Evolutionary conservation across 1,140 invertebrate species (phyloP), one percentile per base, ranked within the genome.

Genomic region (Aphaenogaster ashmeadi): DNA sequence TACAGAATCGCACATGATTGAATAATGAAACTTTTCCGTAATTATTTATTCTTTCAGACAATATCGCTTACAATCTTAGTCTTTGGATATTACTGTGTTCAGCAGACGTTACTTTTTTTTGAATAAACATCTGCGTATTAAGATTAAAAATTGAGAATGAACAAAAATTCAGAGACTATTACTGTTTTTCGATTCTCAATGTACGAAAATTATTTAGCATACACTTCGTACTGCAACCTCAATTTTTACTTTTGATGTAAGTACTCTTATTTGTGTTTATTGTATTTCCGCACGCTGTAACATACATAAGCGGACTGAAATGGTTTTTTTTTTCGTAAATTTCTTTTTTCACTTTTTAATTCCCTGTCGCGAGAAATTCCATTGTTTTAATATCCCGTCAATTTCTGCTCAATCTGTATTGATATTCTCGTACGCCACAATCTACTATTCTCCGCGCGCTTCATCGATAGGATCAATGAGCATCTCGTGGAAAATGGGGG

Each of bases 381-480:
- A 58, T 47, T 36, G 13, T 52, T 66, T 66, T 47, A 52, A 79
- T 79, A 66, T 66, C 21, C 6, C 11, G 3, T 33, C 38, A 60
- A 77, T 60, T 27, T 18, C 9, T 8, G 4, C 15, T 50, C 2
- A 47, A 79, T 52, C n/a, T 4, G 4, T n/a, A 77, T 77, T 60
- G 74, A 75, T 56, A 74, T 13, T 86, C 15, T 38, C n/a, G 41
- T 27, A 62, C 21, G 27, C n/a, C 21, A 50, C 44, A 21, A 54
- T 67, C 33, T 21, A 77, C n/a, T 27, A 27, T 27, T 41, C 13
- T 33, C 2, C 21, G 38, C 54, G 36, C 3, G 15, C n/a, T 56
- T 44, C 54, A 9, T 27, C 21, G 21, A 72, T 67, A 27, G 21
- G 8, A 83, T 83, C 27, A 21, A 71, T 18, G 36, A 69, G 13